Evolutionary conservation across 1,140 invertebrate species (phyloP).

Genomic region (Eriosoma lanigerum): DNA sequence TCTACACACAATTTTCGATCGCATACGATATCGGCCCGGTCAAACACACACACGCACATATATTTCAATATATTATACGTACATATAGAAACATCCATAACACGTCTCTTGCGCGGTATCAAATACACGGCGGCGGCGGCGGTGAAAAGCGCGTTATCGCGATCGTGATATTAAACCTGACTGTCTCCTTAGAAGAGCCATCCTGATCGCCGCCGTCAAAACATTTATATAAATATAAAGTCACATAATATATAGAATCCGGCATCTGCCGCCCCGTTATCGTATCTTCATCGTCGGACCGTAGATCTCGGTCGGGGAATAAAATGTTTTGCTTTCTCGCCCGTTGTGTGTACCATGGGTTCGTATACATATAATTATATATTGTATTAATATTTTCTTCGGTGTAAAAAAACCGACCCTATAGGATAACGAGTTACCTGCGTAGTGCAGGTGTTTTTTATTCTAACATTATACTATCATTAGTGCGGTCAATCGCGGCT

Average conservation of each 20-base stretch:
- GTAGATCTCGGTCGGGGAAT: background rate
- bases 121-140: background rate
- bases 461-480: too few relatives aligned
- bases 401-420: background rate
- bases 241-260: background rate
- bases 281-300: background rate
- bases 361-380: too few relatives aligned
- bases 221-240: too few relatives aligned
- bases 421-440: background rate
- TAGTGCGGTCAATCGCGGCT: too few relatives aligned
- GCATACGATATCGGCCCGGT: constrained; percentile 5
- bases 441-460: background rate
- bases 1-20: constrained; percentile 7
- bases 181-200: background rate
- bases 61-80: too few relatives aligned
- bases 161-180: constrained; percentile 13
- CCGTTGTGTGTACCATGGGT: too few relatives aligned
- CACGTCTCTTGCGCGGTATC: background rate
- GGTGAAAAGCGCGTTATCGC: background rate
- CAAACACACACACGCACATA: background rate
- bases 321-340: background rate
- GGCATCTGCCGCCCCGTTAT: background rate
- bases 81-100: background rate
- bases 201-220: background rate
- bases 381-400: too few relatives aligned